Conservation (phyloP, 1,140 invertebrate genomes). For the Papilio xuthus region DNA sequence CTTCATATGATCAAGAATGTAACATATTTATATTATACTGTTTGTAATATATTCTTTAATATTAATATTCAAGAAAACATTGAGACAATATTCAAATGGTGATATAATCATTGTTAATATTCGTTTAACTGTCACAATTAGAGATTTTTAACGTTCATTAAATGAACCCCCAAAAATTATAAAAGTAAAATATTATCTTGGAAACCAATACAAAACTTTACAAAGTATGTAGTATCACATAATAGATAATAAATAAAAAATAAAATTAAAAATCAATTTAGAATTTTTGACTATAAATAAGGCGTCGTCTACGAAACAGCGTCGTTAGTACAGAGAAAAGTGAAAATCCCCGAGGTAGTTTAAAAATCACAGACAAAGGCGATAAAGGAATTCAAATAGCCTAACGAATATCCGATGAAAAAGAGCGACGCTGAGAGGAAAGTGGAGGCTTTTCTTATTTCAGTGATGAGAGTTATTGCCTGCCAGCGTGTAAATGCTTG, state of each 20-base stretch:
- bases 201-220: no score
- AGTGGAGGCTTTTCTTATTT: conserved; percentile 1
- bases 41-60: not conserved
- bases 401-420: conserved; percentile 21
- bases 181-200: no score
- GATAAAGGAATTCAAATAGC: conserved; percentile 10
- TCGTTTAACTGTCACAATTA: no score
- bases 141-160: no score
- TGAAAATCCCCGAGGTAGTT: conserved; percentile 1
- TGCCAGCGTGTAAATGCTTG: not conserved
- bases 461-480: conserved; percentile 15
- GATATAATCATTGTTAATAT: no score
- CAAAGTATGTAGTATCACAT: not conserved
- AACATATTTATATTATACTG: conserved; percentile 16
- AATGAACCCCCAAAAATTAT: no score
- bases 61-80: no score
- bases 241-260: not conserved
- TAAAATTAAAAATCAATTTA: not conserved
- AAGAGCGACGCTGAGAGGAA: not conserved
- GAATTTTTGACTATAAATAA: not conserved
- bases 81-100: no score
- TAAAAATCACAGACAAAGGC: conserved; percentile 22
- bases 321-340: conserved; percentile 11
- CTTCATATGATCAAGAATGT: not conserved
- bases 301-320: not conserved